Conservation (phyloP, 2,113 vertebrate genomes). For the Tyrannus savana region DNA sequence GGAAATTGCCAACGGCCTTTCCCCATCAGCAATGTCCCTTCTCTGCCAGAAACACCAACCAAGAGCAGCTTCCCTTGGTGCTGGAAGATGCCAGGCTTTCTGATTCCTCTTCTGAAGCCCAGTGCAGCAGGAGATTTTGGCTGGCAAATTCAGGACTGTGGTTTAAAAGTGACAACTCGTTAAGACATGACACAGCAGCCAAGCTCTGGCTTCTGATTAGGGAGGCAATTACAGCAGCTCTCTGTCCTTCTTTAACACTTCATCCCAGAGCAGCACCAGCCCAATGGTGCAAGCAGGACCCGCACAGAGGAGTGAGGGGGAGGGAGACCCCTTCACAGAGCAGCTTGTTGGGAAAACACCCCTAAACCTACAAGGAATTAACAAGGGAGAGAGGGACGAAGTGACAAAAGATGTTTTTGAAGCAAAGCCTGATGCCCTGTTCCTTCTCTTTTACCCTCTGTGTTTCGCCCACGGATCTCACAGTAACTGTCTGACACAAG, state of each 20-base stretch:
- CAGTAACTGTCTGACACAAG: not conserved
- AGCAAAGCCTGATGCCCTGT: not conserved
- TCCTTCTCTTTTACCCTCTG: not conserved
- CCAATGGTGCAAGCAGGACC: rapidly evolving
- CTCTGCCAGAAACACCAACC: not conserved
- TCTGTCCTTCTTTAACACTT: not conserved
- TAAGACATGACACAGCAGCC: not conserved
- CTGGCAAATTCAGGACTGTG: not conserved
- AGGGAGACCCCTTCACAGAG: not conserved
- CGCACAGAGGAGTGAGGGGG: not conserved
- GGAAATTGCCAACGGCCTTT: not conserved
- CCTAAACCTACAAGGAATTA: not conserved
- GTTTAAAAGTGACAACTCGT: not conserved
- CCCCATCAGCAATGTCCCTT: not conserved
- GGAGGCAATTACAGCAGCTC: not conserved
- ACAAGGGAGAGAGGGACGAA: not conserved
- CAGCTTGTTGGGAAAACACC: not conserved
- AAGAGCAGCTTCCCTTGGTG: not conserved
- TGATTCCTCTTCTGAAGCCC: not conserved
- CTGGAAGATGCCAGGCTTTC: not conserved
- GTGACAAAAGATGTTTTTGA: not conserved
- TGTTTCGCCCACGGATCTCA: not conserved
- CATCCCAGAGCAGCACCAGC: not conserved
- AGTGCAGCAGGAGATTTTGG: not conserved
- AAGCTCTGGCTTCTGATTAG: not conserved